Percentiles rank a stretch among this genome's conserved stretches.
phyloP scores from a whole-genome alignment of 2,113 vertebrate genomes.

The Neoarius graeffei region DNA sequence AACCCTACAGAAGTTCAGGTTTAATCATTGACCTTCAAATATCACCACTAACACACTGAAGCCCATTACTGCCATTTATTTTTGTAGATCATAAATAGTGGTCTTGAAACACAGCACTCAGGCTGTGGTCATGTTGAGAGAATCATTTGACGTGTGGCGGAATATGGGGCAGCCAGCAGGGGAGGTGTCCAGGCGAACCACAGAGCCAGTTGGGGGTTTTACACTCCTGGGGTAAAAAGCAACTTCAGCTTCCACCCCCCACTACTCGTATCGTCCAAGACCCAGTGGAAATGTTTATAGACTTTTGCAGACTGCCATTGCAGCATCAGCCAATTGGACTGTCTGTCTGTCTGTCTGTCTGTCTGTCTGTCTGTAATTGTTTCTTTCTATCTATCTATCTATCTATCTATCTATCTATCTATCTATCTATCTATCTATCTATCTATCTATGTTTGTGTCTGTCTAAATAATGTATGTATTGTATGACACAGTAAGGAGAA shows the following conservation, averaged over 20 bases:
- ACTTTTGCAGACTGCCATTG: neutral
- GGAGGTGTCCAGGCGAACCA: slow-evolving; percentile 47
- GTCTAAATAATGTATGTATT: neutral
- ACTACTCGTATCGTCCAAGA: slow-evolving; percentile 25
- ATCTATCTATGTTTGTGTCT: too few species aligned
- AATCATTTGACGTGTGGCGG: slow-evolving; percentile 51
- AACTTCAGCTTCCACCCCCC: slow-evolving; percentile 48
- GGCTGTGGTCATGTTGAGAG: slow-evolving; percentile 49
- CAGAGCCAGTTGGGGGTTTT: slow-evolving; percentile 39
- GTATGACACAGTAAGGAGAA: neutral
- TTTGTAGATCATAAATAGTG: slow-evolving; percentile 46
- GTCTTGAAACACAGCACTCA: slow-evolving; percentile 42
- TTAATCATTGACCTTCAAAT: slow-evolving; percentile 19
- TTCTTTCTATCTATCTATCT: neutral
- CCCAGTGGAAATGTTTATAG: slow-evolving; percentile 23
- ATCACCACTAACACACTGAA: slow-evolving; percentile 3
- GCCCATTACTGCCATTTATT: slow-evolving; percentile 44
- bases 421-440: neutral
- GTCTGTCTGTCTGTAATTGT: neutral
- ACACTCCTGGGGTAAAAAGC: slow-evolving; percentile 57
- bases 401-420: neutral
- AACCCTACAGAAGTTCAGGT: slow-evolving; percentile 32
- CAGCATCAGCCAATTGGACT: neutral
- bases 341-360: neutral
- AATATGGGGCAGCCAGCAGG: slow-evolving; percentile 50